Evolutionary conservation across 2,888 invertebrate genomes (phyloP), one percentile per base, ranked within the genome.

Genomic region (Chloromyia formosa): DNA sequence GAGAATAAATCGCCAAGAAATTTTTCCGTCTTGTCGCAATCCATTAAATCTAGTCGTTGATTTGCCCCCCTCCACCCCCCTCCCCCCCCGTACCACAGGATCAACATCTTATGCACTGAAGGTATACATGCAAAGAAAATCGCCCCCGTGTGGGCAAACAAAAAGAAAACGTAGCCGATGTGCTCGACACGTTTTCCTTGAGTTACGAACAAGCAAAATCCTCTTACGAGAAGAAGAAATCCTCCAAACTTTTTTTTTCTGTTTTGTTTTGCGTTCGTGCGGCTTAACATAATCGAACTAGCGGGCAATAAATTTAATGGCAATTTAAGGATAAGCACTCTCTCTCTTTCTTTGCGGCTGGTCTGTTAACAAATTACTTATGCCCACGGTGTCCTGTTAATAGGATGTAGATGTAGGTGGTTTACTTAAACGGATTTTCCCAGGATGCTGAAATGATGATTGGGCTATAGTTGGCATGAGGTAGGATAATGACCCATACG

Each of bases 241-340:
- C 73, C 40, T 45, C n/a, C n/a, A 73, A 74, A 74, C 53, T 74
- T 74, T 58, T 54, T 5, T 35, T 35, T 35, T 7, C 27, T 35
- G 2, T 35, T 35, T 35, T 7, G 27, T 2, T 35, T 35, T 7
- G 27, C 27, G 27, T 35, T 35, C 27, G 27, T 35, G 27, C 27
- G 54, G 64, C 64, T 74, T 64, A 74, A 74, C 45, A 53, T 45
- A 62, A 61, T 64, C 62, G 64, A 74, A 64, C 45, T 64, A 64
- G 45, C 54, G 45, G 49, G 73, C 35, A 74, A 74, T 74, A 74
- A 73, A 74, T 74, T 74, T 16, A 64, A n/a, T 16, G 23, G 35
- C 27, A 18, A 27, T 53, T 69, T 54, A 66, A 22, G 69, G 40
- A 69, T 40, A 16, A 54, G 56, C n/a, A 7, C n/a, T n/a, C n/a